A percentile compares a stretch with the other conserved stretches of the same genome.
phyloP scores from a whole-genome alignment of 2,888 invertebrate species.

The Sabellastarte sp. region DNA sequence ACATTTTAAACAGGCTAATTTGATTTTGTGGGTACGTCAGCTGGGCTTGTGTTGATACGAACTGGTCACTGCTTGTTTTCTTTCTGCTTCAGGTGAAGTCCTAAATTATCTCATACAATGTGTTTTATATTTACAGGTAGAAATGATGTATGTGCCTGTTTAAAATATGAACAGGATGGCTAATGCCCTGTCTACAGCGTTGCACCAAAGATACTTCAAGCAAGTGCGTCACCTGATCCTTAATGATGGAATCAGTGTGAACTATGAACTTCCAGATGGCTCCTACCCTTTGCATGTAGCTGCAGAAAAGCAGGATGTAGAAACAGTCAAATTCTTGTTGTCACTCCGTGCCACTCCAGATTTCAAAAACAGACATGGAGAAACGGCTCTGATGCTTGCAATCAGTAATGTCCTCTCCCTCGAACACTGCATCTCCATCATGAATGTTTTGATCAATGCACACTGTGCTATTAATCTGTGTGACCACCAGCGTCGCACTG shows the following conservation, averaged over 20 bases:
- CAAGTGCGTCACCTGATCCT: constrained; percentile 5
- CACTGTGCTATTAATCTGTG: constrained; percentile 5
- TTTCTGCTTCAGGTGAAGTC: too few relatives aligned
- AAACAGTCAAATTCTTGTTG: constrained; percentile 16
- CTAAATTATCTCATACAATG: too few relatives aligned
- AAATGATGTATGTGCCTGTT: too few relatives aligned
- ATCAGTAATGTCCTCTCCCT: background rate
- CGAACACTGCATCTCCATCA: background rate
- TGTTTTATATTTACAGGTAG: too few relatives aligned
- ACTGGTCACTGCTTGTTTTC: too few relatives aligned
- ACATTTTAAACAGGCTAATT: too few relatives aligned
- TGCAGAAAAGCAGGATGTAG: constrained; percentile 14
- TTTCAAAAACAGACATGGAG: constrained; percentile 18
- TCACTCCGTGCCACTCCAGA: constrained; percentile 9
- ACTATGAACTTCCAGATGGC: constrained; percentile 19
- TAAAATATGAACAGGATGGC: too few relatives aligned
- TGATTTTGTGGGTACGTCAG: too few relatives aligned
- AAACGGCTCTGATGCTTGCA: constrained; percentile 20
- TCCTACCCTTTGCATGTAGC: constrained; percentile 20
- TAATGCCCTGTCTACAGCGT: background rate
- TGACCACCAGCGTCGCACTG: constrained; percentile 10
- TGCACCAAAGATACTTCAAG: background rate
- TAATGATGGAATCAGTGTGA: constrained; percentile 16
- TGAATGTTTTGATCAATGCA: background rate
- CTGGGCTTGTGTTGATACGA: too few relatives aligned